A percentile compares a stretch with the other conserved stretches of the same genome.
phyloP scores from a whole-genome alignment of 2,113 vertebrate genomes.

The Epinephelus cyanopodus region DNA sequence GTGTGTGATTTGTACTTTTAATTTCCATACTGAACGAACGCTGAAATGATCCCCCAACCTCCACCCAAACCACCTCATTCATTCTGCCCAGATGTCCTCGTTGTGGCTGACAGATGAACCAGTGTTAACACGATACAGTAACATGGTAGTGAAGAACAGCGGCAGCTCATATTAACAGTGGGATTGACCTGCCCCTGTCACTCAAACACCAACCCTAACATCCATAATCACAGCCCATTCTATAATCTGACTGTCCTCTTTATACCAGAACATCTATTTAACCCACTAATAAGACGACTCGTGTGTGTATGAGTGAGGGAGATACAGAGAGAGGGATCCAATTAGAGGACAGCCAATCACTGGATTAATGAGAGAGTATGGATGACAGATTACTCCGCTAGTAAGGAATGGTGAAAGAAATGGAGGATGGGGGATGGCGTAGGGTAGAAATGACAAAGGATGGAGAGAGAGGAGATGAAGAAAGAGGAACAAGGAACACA shows the following conservation, averaged over 20 bases:
- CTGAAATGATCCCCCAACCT: conserved; percentile 13
- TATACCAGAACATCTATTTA: conserved; percentile 81
- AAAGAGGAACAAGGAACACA: conserved; percentile 40
- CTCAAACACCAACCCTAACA: conserved; percentile 70
- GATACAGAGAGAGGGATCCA: conserved; percentile 57
- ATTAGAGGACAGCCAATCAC: conserved; percentile 85
- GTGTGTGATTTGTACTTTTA: conserved; percentile 3
- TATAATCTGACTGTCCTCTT: conserved; percentile 71
- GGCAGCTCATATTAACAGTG: conserved; percentile 47
- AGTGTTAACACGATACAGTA: conserved; percentile 35
- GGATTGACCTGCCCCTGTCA: conserved; percentile 60
- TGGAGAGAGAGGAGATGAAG: conserved; percentile 20
- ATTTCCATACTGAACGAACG: conserved; percentile 4
- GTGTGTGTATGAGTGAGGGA: conserved; percentile 2
- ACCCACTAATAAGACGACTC: conserved; percentile 83
- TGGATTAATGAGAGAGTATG: conserved; percentile 79
- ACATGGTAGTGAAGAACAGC: conserved; percentile 22
- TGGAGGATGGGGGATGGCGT: background rate
- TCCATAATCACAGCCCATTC: conserved; percentile 77
- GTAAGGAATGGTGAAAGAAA: conserved; percentile 14
- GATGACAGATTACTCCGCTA: conserved; percentile 62
- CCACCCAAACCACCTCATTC: conserved; percentile 8
- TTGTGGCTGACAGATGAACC: conserved; percentile 50
- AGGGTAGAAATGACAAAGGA: conserved; percentile 44
- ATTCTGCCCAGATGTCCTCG: conserved; percentile 20